Evolutionary conservation across 2,888 invertebrate genomes (phyloP).

Genomic region (Periphyllus acericola): DNA sequence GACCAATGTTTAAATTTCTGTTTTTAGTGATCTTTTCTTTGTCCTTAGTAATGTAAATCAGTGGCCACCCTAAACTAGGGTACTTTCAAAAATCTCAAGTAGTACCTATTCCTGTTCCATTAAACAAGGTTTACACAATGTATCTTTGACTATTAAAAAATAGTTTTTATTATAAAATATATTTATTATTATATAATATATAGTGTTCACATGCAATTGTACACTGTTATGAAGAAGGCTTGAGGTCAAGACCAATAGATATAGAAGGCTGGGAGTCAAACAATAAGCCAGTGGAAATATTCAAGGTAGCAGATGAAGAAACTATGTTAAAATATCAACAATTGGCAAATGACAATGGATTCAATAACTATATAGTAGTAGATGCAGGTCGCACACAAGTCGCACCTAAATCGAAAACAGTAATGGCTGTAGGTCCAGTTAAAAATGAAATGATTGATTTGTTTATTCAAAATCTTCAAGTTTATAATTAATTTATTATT

Average conservation of each 20-base stretch:
- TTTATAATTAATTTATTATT: background rate
- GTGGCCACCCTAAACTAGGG: background rate
- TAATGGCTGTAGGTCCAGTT: slow-evolving; percentile 91
- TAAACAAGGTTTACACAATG: too few species aligned
- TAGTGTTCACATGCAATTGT: slow-evolving; percentile 81
- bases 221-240: slow-evolving; percentile 73
- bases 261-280: slow-evolving; percentile 74
- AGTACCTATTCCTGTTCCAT: too few species aligned
- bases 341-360: slow-evolving; percentile 76
- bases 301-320: slow-evolving; percentile 74
- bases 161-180: background rate
- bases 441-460: slow-evolving; percentile 77
- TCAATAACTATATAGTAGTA: slow-evolving; percentile 79
- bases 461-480: slow-evolving; percentile 7
- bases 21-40: too few species aligned
- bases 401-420: slow-evolving; percentile 87
- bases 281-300: slow-evolving; percentile 81
- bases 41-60: background rate
- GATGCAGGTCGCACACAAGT: slow-evolving; percentile 97
- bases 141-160: background rate
- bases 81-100: background rate
- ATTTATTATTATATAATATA: slow-evolving; percentile 53
- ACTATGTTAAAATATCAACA: slow-evolving; percentile 77
- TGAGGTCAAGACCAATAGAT: slow-evolving; percentile 67
- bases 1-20: background rate